These are phyloP conservation scores for Mastomys coucha DNA, from an alignment of 2,113 vertebrate genomes.

Conservation along the genomic window DNA sequence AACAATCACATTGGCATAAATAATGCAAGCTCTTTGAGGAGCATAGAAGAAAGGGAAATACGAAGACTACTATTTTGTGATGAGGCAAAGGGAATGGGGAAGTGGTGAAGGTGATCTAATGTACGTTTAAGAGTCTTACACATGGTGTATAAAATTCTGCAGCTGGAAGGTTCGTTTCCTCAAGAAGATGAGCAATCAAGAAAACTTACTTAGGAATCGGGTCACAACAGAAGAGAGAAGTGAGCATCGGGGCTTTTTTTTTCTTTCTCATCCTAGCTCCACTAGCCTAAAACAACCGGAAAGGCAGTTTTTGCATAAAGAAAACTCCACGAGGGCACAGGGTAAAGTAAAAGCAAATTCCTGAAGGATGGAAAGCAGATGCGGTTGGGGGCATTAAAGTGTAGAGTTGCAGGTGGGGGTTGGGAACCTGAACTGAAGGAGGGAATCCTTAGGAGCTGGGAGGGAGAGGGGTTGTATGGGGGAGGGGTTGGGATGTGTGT, in stretches of 20 bases:
- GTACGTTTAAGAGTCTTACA: neutral
- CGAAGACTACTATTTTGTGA: neutral
- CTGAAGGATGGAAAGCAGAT: constrained; percentile 54
- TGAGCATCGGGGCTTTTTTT: neutral
- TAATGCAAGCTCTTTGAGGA: neutral
- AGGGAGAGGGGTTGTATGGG: neutral
- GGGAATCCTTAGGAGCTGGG: neutral
- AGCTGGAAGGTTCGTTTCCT: neutral
- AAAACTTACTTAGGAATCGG: constrained; percentile 10
- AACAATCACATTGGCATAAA: constrained; percentile 9
- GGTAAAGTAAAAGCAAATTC: constrained; percentile 3
- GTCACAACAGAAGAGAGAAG: neutral
- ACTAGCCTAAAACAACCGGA: constrained; percentile 28
- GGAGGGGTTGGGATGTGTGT: neutral
- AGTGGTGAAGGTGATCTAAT: neutral
- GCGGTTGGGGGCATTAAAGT: neutral
- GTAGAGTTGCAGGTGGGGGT: neutral
- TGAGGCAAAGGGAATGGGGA: neutral
- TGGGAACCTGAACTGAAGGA: neutral
- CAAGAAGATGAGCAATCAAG: neutral
- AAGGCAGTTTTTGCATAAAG: constrained; percentile 40
- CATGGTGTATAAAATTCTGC: neutral
- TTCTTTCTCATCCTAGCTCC: neutral
- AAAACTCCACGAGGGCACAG: neutral
- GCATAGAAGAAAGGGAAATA: neutral